Conservation (phyloP, 2,797 vertebrate genomes). For the Danio tinwini region DNA sequence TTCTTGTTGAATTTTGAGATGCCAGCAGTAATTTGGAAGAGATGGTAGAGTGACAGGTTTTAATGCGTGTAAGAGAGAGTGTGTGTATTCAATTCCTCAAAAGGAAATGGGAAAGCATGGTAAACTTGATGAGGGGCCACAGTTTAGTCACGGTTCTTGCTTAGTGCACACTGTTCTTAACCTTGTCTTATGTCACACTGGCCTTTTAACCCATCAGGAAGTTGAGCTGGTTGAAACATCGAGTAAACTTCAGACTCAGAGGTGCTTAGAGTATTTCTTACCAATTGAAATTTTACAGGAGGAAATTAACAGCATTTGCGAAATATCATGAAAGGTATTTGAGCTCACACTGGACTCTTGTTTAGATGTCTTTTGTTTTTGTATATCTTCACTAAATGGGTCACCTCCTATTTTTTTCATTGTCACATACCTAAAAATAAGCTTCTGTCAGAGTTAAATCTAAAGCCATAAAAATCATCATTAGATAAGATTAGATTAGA, state of each 20-base stretch:
- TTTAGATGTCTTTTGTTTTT: too few species aligned
- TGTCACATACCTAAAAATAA: not conserved
- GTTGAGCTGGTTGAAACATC: not conserved
- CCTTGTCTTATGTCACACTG: not conserved
- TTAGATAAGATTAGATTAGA: too few species aligned
- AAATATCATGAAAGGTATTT: not conserved
- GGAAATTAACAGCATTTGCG: not conserved
- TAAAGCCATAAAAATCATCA: not conserved
- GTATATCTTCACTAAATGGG: too few species aligned
- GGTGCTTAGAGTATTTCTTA: not conserved
- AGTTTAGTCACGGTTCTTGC: constrained; percentile 61
- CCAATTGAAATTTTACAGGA: not conserved
- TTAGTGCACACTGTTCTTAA: not conserved
- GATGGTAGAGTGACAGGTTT: not conserved
- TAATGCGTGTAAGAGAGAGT: constrained; percentile 43
- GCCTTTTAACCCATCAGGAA: constrained; percentile 1
- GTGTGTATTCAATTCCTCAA: constrained; percentile 9
- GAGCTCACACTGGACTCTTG: not conserved
- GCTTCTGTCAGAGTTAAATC: not conserved
- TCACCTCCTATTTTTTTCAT: too few species aligned
- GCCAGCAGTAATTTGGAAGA: constrained; percentile 56
- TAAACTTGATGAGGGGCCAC: constrained; percentile 54
- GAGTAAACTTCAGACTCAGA: not conserved
- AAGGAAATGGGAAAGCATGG: constrained; percentile 1
- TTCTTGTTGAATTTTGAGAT: constrained; percentile 62